Percentiles rank a stretch among this genome's conserved stretches.
Evolutionary conservation across 2,888 invertebrate genomes (phyloP).

Genomic region (Drosophila buzzatii): DNA sequence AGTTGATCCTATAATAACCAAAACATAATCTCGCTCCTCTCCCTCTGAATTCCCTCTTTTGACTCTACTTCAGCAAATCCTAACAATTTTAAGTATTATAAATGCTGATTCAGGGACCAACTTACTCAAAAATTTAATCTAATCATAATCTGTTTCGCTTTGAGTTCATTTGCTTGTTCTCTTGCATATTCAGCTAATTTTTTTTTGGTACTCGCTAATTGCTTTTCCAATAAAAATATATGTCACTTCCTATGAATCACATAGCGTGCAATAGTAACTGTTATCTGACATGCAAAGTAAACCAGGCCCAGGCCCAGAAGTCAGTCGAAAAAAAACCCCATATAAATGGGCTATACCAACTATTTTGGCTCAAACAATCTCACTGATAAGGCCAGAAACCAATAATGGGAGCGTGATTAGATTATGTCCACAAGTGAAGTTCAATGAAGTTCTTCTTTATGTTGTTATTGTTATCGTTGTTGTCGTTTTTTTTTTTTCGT

Average conservation of each 20-base stretch:
- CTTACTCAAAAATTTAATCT: background rate
- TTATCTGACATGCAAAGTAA: slow-evolving; percentile 26
- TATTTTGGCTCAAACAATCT: slow-evolving; percentile 34
- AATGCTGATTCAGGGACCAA: no score
- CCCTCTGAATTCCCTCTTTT: no score
- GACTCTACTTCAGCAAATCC: no score
- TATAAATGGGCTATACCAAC: slow-evolving; percentile 40
- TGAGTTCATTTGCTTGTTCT: background rate
- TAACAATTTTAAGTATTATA: no score
- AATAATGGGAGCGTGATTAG: slow-evolving; percentile 54
- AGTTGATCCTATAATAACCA: no score
- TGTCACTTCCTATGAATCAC: slow-evolving; percentile 37
- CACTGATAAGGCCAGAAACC: slow-evolving; percentile 55
- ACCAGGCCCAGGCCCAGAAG: slow-evolving; percentile 6
- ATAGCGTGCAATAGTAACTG: slow-evolving; percentile 1
- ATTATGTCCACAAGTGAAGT: slow-evolving; percentile 35
- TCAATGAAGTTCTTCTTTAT: background rate
- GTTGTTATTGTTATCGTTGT: slow-evolving; percentile 1
- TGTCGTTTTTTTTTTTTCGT: slow-evolving; percentile 20
- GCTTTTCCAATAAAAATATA: slow-evolving; percentile 5
- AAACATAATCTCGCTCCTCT: no score
- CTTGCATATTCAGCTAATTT: background rate
- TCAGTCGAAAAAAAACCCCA: slow-evolving; percentile 8
- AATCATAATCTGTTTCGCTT: background rate
- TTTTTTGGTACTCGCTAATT: background rate